Base-by-base conservation (phyloP, 2,888 invertebrate genomes). In the Colletes collaris region DNA sequence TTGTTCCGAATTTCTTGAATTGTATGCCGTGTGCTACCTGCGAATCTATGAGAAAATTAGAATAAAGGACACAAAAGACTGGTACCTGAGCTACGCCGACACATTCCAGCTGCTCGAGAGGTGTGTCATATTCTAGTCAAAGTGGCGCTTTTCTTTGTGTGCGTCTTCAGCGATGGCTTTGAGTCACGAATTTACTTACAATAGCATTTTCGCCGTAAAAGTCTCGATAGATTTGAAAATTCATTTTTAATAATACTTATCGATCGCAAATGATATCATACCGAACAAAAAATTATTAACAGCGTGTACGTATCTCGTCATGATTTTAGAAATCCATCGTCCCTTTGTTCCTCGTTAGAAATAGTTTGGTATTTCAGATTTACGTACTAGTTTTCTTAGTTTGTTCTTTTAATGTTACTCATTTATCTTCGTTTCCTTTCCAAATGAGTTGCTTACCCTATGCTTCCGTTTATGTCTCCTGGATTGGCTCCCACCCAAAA, bases 71-170 rank as follows among this genome's bases (percentile, higher is more conserved):
- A 56, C 50, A 65, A 76, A 69, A 65, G 69, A 60, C 35, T 8
- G 58, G 65, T 76, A 76, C 53, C 69, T 65, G 76, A 78, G 65
- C 55, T 37, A 76, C 55, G 65, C 63, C 60, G 65, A 78, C 65
- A 69, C 76, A 83, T 83, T 83, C 83, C 81, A 83, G 74, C 81
- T 83, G 83, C 78, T 73, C 64, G 65, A 53, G 76, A 83, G 81
- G 83, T 83, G 83, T 83, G 83, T 83, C 83, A 83, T 83, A 83
- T 83, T 83, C 83, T 77, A 81, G 81, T 73, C 76, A 83, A 83
- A 78, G 49, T 78, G 60, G 16, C 68, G 70, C 55, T 68, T 77
- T 78, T 76, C 69, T 65, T 78, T 76, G 50, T 76, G 44, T 56
- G 64, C 19, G 59, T 60, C 8, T 50, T 60, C 37, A 78, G 65